Evolutionary conservation across 53 echinoderm and acorn worm genomes (phyloP), one percentile per base, ranked within the genome.

Genomic region (Apostichopus leukothele): DNA sequence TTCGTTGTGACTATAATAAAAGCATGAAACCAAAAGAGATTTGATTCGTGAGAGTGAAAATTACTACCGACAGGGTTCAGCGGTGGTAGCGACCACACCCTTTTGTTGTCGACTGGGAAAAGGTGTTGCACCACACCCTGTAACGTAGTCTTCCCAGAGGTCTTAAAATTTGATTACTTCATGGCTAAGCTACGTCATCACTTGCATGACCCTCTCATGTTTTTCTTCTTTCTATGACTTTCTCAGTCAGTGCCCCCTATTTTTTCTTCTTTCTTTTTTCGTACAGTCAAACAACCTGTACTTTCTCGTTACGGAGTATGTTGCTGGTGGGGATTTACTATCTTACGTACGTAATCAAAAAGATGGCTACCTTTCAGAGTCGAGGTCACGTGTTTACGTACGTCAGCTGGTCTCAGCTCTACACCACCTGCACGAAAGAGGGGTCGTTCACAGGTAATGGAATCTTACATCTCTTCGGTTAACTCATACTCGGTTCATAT

Each of bases 321-420:
- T 95, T 5, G 93, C 90, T 11, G 98, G 98, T 5, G 95, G 98
- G n/a, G 95, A 98, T 78, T 90, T 98, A 1, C 90, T 98, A 25
- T 86, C 89, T 22, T 92, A 91, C 86, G 98, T 98, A 6, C 93
- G 94, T 60, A 90, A 93, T 76, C 98, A 98, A 73, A 86, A 90
- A 11, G 93, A 94, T 57, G 95, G 98, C 10, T 75, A 90, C 53
- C 90, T 98, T 20, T 83, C 89, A 71, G 98, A 98, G 79, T 87
- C 84, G 76, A 81, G 76, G 23, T 92, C 98, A 14, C 91, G 98
- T 75, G 91, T 89, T 80, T 97, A 92, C 79, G 95, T 97, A 20
- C 95, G 98, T 81, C 98, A 98, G 78, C 92, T 98, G 25, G 95
- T 98, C 80, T 98, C 98, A 6, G 98, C 98, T 0, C 74, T 98